Percentiles rank a stretch among this genome's conserved stretches.
Conservation (phyloP, 2,113 vertebrate species). For the Pseudorhombus dupliciocellatus region DNA sequence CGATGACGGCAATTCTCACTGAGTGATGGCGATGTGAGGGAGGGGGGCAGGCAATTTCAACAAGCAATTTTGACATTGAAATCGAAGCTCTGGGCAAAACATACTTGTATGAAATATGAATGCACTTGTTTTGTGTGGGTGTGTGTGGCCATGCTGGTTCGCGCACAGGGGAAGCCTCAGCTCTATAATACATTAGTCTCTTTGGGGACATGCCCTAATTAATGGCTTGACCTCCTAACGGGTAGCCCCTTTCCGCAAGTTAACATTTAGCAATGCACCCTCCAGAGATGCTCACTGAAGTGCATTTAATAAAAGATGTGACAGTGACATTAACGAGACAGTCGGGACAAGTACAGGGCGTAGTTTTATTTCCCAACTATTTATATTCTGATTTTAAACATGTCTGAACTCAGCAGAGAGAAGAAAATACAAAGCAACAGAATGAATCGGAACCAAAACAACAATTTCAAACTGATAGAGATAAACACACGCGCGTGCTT, state of each 20-base stretch:
- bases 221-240: conserved; percentile 80
- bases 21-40: conserved; percentile 31
- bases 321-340: conserved; percentile 72
- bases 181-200: conserved; percentile 74
- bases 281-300: conserved; percentile 70
- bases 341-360: conserved; percentile 56
- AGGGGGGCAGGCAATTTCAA: conserved; percentile 50
- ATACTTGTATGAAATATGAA: conserved; percentile 61
- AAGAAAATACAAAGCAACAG: conserved; percentile 65
- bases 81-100: conserved; percentile 68
- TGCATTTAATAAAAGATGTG: conserved; percentile 66
- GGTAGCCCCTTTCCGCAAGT: conserved; percentile 75
- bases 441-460: conserved; percentile 65
- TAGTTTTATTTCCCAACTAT: conserved; percentile 76
- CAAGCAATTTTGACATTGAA: conserved; percentile 64
- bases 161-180: conserved; percentile 65
- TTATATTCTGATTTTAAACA: conserved; percentile 73
- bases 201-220: conserved; percentile 80
- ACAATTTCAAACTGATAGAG: conserved; percentile 37
- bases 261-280: conserved; percentile 79
- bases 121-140: conserved; percentile 29
- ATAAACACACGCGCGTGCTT: conserved; percentile 36
- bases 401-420: conserved; percentile 60
- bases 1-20: conserved; percentile 46
- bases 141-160: conserved; percentile 35